These are phyloP conservation scores for Sakesphorus luctuosus DNA, from an alignment of 2,113 vertebrate species.

Conservation along the genomic window DNA sequence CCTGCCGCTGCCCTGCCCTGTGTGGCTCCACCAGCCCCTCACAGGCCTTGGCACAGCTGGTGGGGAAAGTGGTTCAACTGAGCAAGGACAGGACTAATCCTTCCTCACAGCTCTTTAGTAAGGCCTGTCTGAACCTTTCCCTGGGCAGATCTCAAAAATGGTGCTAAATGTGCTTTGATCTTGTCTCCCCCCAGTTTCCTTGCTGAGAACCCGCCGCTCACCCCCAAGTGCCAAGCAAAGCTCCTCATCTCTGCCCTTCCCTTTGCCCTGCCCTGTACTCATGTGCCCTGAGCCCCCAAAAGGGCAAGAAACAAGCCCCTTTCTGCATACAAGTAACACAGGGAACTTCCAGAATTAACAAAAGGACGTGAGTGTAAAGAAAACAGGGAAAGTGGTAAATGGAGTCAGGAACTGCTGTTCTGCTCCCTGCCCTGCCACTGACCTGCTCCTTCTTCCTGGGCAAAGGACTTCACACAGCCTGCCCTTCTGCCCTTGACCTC, in stretches of 20 bases:
- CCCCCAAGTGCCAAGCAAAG: accelerated
- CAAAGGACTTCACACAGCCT: background rate
- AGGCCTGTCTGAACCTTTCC: conserved; percentile 21
- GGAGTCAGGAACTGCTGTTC: background rate
- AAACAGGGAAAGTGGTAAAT: background rate
- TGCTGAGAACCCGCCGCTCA: background rate
- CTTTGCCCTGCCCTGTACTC: background rate
- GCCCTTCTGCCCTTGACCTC: background rate
- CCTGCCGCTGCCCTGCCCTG: background rate
- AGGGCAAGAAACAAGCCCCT: background rate
- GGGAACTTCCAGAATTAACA: background rate
- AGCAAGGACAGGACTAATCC: conserved; percentile 49
- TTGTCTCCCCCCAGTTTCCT: background rate
- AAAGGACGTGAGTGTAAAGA: background rate
- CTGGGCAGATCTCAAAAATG: conserved; percentile 23
- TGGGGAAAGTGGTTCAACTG: background rate
- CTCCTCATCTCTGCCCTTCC: background rate
- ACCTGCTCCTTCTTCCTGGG: background rate
- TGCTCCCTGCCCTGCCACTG: background rate
- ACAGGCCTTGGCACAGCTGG: conserved; percentile 17
- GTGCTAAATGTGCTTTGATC: conserved; percentile 20
- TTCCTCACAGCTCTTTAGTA: conserved; percentile 40
- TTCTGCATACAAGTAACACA: background rate
- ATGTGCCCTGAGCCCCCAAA: background rate
- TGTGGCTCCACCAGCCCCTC: background rate